Evolutionary conservation across 2,113 vertebrate genomes (phyloP).

Genomic region (Garra rufa): DNA sequence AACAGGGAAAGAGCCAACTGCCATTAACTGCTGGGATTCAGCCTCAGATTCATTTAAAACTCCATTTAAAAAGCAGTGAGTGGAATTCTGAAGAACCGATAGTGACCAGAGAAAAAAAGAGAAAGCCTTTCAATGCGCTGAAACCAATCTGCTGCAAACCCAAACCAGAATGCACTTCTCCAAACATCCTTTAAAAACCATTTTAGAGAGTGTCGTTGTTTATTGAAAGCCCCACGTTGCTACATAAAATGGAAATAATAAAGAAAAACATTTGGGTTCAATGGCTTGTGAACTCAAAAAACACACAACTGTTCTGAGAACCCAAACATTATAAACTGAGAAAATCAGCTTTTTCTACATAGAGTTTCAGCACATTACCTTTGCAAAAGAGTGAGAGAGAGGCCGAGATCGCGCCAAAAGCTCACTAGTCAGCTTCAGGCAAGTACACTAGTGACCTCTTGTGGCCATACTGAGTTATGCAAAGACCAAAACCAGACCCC

Average conservation of each 20-base stretch:
- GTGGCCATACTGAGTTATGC: not conserved
- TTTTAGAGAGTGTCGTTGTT: not conserved
- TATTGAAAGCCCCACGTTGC: not conserved
- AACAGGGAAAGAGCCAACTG: slow-evolving; percentile 34
- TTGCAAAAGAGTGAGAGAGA: not conserved
- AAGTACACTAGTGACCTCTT: slow-evolving; percentile 45
- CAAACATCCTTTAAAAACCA: not conserved
- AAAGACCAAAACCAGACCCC: not conserved
- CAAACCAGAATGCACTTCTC: not conserved
- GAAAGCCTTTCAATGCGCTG: not conserved
- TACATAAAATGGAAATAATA: not conserved
- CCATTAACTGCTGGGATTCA: slow-evolving; percentile 38
- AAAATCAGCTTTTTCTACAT: not conserved
- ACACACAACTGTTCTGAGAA: not conserved
- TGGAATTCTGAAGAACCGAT: not conserved
- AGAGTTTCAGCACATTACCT: not conserved
- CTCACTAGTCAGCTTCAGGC: not conserved
- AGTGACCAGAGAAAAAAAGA: slow-evolving; percentile 4
- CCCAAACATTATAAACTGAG: not conserved
- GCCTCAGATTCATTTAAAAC: slow-evolving; percentile 40
- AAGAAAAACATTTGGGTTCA: not conserved
- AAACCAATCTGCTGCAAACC: slow-evolving; percentile 11
- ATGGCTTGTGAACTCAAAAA: not conserved
- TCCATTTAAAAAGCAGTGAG: slow-evolving; percentile 38
- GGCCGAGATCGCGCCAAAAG: not conserved